Evolutionary conservation across 1,140 invertebrate species (phyloP), one percentile per base, ranked within the genome.

Genomic region (Drosophila trapezifrons): DNA sequence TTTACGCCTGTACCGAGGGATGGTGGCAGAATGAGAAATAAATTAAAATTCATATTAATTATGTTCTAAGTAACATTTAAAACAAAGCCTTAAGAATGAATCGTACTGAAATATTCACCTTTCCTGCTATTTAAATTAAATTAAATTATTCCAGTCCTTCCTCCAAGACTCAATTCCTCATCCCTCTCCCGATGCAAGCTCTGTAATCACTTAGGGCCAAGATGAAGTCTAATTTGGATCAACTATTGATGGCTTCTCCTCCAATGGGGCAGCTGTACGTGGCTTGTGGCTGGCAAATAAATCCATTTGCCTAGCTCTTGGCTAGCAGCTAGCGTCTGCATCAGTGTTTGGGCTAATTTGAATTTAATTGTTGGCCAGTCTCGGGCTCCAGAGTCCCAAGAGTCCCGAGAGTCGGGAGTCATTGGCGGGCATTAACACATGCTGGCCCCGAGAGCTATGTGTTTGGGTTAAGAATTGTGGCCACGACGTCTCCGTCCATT

Each of bases 401-500:
- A 35, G 49, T 52, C 29, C 13, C 27, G 17, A 32, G 32, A 54
- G 35, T 37, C 32, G 51, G 32, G 51, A 71, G 43, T 67, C 65
- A 66, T 49, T 46, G 65, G 49, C 59, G 65, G 51, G 49, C 79
- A 86, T 86, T 86, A 86, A 79, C 83, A 87, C 83, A 82, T 79
- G 79, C 40, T 18, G 63, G 35, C 25, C 46, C 46, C 52, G 32
- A 29, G 63, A 49, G 58, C 83, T 79, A 87, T 89, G 83, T 86
- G 83, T 86, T 87, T 87, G 79, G 59, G 52, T 89, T 79, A 86
- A 89, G 78, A 80, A 87, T 80, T 65, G 76, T 79, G 43, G 71
- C 47, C 64, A 62, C 70, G 54, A 47, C 59, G 54, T 35, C 40
- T 58, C 20, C 49, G 42, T 42, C 40, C 45, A 59, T 25, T 46